A percentile compares a stretch with the other conserved stretches of the same genome.
phyloP scores from a whole-genome alignment of 1,140 invertebrate genomes.

The Ceratina calcarata region DNA sequence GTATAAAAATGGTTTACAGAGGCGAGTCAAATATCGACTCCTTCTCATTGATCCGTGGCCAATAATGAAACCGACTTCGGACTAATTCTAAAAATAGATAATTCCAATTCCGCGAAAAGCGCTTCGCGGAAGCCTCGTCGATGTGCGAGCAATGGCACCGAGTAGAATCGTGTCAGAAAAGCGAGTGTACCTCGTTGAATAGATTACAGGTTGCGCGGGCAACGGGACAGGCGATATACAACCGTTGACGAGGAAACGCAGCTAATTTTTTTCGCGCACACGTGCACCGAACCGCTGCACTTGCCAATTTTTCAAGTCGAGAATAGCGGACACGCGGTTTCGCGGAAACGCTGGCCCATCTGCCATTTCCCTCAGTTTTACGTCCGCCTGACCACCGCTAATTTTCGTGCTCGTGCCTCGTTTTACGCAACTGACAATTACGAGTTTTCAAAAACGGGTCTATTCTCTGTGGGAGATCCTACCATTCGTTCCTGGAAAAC shows the following conservation, averaged over 20 bases:
- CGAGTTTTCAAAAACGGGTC: neutral
- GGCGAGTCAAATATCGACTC: too few species aligned
- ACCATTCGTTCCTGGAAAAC: too few species aligned
- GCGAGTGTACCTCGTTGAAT: constrained; percentile 8
- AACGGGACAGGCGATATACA: neutral
- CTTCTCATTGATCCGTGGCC: too few species aligned
- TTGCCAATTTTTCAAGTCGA: constrained; percentile 11
- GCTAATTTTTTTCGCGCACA: neutral
- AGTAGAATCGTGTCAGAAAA: neutral
- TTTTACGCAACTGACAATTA: neutral
- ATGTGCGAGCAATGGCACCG: neutral
- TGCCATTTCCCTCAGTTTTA: constrained; percentile 3
- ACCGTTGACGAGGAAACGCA: neutral
- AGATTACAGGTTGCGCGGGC: neutral
- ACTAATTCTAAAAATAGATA: too few species aligned
- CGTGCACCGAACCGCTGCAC: neutral
- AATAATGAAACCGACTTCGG: too few species aligned
- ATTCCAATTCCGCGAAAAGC: neutral
- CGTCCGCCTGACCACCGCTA: constrained; percentile 23
- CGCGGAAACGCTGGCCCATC: neutral
- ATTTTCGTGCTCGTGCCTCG: constrained; percentile 10
- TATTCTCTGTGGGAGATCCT: neutral
- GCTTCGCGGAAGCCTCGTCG: neutral
- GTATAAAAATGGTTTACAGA: too few species aligned
- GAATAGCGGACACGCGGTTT: constrained; percentile 1